These are phyloP conservation scores for Nothoprocta perdicaria DNA, from an alignment of 2,113 vertebrate species.

Conservation along the genomic window DNA sequence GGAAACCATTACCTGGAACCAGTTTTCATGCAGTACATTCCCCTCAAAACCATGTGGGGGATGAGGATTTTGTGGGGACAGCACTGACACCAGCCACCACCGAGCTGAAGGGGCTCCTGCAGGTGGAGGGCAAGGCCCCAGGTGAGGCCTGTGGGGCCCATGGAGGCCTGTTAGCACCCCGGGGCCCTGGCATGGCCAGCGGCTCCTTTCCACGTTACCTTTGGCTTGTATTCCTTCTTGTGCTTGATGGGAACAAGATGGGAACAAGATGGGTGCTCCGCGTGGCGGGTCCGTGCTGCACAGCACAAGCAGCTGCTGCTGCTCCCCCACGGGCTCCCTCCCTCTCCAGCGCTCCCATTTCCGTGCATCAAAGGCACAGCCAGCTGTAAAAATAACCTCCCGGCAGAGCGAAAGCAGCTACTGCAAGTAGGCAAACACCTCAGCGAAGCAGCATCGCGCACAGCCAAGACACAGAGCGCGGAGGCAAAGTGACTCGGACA, in stretches of 20 bases:
- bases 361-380: slow-evolving; percentile 12
- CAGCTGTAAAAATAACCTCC: slow-evolving; percentile 71
- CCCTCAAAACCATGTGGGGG: accelerated
- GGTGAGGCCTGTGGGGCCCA: neutral
- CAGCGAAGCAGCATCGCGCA: neutral
- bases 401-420: slow-evolving; percentile 4
- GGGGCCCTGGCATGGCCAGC: neutral
- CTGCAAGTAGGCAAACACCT: neutral
- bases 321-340: neutral
- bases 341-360: neutral
- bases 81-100: neutral
- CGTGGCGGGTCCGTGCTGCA: accelerated
- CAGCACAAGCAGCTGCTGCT: neutral
- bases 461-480: neutral
- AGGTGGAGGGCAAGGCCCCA: neutral
- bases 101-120: neutral
- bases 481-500: slow-evolving; percentile 2
- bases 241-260: neutral
- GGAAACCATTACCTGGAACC: neutral
- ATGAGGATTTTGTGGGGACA: neutral
- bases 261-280: too few species aligned
- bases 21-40: neutral
- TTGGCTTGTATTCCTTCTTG: neutral
- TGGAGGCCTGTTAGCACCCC: neutral
- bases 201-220: neutral